These are phyloP conservation scores for Caenorhabditis drosophilae DNA, from an alignment of 2,888 invertebrate genomes.

Conservation along the genomic window DNA sequence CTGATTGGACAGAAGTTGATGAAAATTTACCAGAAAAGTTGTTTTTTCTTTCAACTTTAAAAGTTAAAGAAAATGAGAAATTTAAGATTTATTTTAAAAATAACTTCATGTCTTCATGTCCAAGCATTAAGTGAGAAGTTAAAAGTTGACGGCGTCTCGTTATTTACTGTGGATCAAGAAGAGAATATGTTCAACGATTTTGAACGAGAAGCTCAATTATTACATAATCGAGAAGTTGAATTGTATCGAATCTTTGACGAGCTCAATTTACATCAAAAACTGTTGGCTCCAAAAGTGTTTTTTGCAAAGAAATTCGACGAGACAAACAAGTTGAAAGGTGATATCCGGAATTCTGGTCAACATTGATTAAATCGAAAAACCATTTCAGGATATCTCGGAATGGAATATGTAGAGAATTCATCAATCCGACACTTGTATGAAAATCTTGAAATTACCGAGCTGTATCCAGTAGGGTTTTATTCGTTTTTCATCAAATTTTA, in stretches of 20 bases:
- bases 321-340: constrained; percentile 18
- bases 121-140: constrained; percentile 18
- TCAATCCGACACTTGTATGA: constrained; percentile 24
- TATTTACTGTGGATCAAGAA: constrained; percentile 8
- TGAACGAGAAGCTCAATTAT: constrained; percentile 6
- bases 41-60: background rate
- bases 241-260: constrained; percentile 15
- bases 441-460: constrained; percentile 14
- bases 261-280: constrained; percentile 5
- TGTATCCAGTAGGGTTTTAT: constrained; percentile 8
- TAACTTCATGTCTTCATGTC: constrained; percentile 21
- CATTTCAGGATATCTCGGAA: constrained; percentile 32
- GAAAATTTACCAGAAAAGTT: constrained; percentile 18
- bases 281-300: constrained; percentile 19
- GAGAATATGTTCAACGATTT: constrained; percentile 9
- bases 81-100: constrained; percentile 26
- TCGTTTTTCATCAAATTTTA: background rate
- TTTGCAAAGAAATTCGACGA: constrained; percentile 24
- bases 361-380: too few species aligned
- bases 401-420: constrained; percentile 24
- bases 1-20: constrained; percentile 21
- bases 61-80: background rate
- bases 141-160: constrained; percentile 5
- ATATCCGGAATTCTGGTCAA: too few species aligned
- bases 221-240: constrained; percentile 36